Evolutionary conservation across 1,140 invertebrate species (phyloP).

Genomic region (Ceratina calcarata): DNA sequence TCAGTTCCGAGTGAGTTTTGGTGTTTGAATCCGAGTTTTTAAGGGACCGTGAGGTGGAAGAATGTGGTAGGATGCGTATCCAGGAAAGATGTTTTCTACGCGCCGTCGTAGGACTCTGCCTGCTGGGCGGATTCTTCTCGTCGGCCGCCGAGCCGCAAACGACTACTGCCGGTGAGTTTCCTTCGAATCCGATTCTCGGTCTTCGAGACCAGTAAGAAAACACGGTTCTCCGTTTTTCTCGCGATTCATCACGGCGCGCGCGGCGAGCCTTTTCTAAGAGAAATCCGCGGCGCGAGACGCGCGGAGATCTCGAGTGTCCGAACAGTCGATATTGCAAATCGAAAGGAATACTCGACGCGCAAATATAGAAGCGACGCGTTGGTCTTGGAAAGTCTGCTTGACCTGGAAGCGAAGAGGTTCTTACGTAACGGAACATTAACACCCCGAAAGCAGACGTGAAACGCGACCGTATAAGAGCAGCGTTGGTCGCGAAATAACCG

Average conservation of each 20-base stretch:
- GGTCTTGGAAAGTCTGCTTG: not conserved
- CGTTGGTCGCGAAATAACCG: not conserved
- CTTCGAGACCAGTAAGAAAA: no score
- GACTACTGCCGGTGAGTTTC: conserved; percentile 39
- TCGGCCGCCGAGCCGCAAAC: conserved; percentile 34
- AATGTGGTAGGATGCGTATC: conserved; percentile 77
- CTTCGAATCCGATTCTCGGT: not conserved
- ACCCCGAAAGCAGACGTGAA: not conserved
- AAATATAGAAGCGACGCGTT: not conserved
- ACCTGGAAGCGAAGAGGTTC: not conserved
- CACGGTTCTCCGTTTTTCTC: no score
- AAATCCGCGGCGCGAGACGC: not conserved
- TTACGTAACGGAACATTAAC: conserved; percentile 20
- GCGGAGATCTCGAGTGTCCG: not conserved
- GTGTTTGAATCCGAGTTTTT: conserved; percentile 36
- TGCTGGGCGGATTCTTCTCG: conserved; percentile 60
- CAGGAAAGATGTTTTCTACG: conserved; percentile 72
- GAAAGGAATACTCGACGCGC: not conserved
- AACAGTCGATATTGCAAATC: not conserved
- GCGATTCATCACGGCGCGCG: no score
- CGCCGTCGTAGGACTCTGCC: conserved; percentile 67
- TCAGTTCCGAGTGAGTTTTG: not conserved
- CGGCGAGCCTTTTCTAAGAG: no score
- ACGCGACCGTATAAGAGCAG: conserved; percentile 1
- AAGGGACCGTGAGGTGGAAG: conserved; percentile 54